phyloP scores from a whole-genome alignment of 1,140 invertebrate genomes.

The Achatina immaculata region DNA sequence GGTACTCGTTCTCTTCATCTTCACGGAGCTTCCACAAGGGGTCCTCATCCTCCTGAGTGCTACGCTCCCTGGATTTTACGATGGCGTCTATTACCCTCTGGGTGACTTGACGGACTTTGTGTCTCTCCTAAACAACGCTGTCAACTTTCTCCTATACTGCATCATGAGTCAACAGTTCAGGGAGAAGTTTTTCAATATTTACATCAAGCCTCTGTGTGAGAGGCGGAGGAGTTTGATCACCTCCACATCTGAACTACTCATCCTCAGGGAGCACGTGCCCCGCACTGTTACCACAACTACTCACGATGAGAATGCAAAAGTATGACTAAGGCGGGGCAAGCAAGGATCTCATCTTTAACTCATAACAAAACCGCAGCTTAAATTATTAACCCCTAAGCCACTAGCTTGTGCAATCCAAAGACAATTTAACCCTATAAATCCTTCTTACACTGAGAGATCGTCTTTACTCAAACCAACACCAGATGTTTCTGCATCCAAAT shows the following conservation, averaged over 20 bases:
- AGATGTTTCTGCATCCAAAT: no score
- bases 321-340: conserved; percentile 5
- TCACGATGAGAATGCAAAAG: conserved; percentile 9
- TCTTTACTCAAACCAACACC: no score
- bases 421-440: neutral
- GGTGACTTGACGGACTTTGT: conserved; percentile 92
- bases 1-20: conserved; percentile 80
- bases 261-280: conserved; percentile 32
- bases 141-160: conserved; percentile 94
- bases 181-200: conserved; percentile 79
- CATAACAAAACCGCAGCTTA: neutral
- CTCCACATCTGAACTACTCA: conserved; percentile 42
- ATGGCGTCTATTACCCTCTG: conserved; percentile 74
- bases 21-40: conserved; percentile 85
- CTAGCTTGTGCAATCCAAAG: neutral
- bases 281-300: conserved; percentile 32
- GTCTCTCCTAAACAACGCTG: conserved; percentile 89
- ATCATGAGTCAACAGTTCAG: conserved; percentile 94
- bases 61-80: conserved; percentile 59
- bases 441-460: neutral
- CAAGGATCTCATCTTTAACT: neutral
- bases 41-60: conserved; percentile 67
- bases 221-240: conserved; percentile 35
- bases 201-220: conserved; percentile 47
- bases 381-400: neutral